phyloP scores from a whole-genome alignment of 2,797 vertebrate genomes.

The Poecilia wingei region DNA sequence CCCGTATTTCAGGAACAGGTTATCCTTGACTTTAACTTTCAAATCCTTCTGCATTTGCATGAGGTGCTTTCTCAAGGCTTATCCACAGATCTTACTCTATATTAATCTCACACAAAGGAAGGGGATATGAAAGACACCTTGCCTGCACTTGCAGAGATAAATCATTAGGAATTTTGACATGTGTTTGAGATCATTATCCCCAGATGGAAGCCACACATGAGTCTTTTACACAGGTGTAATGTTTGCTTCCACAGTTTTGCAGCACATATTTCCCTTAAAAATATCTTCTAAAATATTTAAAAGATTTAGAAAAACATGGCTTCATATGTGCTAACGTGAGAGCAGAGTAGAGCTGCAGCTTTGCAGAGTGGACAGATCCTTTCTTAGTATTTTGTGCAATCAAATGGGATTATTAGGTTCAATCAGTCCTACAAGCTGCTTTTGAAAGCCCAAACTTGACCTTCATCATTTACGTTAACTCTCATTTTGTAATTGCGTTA shows the following conservation, averaged over 20 bases:
- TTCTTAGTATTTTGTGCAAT: background rate
- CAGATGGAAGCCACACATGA: background rate
- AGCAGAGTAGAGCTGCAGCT: background rate
- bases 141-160: background rate
- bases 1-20: background rate
- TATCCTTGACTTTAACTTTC: background rate
- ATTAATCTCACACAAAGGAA: background rate
- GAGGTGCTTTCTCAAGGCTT: background rate
- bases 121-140: background rate
- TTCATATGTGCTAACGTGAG: background rate
- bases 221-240: background rate
- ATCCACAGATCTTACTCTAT: background rate
- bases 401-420: background rate
- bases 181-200: background rate
- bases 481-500: background rate
- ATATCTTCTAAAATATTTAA: background rate
- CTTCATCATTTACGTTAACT: background rate
- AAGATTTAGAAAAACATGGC: background rate
- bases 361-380: background rate
- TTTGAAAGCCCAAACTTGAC: background rate
- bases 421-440: background rate
- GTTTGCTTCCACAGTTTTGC: background rate
- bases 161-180: background rate
- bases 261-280: background rate
- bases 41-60: background rate